Base-by-base conservation (phyloP, 2,888 invertebrate genomes). In the Pachliopta kotzebuea region DNA sequence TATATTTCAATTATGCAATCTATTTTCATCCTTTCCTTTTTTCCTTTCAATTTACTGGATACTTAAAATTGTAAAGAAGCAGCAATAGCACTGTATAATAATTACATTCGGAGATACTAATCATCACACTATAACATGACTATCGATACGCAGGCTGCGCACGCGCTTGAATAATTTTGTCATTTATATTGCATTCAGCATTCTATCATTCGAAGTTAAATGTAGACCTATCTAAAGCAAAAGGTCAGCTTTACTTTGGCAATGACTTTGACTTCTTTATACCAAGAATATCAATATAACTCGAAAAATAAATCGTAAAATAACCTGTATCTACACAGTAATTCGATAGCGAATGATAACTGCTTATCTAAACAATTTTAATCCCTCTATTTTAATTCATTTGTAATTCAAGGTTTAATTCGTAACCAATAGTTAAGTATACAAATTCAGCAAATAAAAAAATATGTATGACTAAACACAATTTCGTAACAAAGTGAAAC, bases 401-500 rank as follows among this genome's bases (percentile, higher is more conserved):
- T 64, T 63, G 68, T 65, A 69, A 68, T 62, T 66, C 70, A 76
- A 72, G 73, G 72, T 68, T 11, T 66, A 65, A 45, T 50, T 56
- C 26, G 53, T 72, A 74, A 31, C 31, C 31, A 7, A 31, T 9
- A 31, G 31, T 31, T 31, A n/a, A n/a, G n/a, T n/a, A n/a, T 31
- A 31, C 31, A 60, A 66, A 62, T 56, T 53, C 29, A 26, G 50
- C 26, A 49, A n/a, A n/a, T n/a, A 49, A 58, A 54, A 55, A 54
- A 29, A 62, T 42, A 60, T 18, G 18, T 65, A 58, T 55, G 50
- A 67, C 49, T 60, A 57, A 59, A 63, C 64, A 58, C 31, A 29
- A 69, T 73, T 73, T 76, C 67, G 71, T 74, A 75, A 76, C 69
- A 64, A 67, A 68, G 62, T 69, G 67, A 65, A 70, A 70, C 63